These are phyloP conservation scores for Peribatodes rhomboidaria DNA, from an alignment of 2,888 invertebrate genomes.

Conservation along the genomic window DNA sequence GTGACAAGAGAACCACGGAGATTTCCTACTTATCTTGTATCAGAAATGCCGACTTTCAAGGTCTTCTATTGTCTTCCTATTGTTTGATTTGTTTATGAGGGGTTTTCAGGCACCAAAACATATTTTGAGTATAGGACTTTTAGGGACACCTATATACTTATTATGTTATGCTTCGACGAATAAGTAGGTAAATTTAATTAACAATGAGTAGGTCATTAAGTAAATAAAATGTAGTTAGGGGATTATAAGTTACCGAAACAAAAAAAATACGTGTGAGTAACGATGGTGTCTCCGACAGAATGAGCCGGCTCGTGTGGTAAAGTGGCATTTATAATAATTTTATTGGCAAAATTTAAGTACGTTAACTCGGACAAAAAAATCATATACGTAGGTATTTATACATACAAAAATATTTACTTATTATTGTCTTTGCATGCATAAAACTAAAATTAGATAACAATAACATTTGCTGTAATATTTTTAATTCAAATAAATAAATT, in stretches of 20 bases:
- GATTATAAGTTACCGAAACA: not conserved
- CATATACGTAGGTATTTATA: not conserved
- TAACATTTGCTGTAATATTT: no score
- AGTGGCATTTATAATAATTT: conserved; percentile 35
- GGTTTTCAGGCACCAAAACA: not conserved
- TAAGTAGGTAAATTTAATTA: not conserved
- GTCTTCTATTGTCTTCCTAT: conserved; percentile 37
- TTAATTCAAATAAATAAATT: no score
- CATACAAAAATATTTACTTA: not conserved
- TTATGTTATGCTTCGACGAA: not conserved
- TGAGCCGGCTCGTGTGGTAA: conserved; percentile 20
- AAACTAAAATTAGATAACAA: no score
- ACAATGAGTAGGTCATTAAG: not conserved
- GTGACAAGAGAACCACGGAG: conserved; percentile 56
- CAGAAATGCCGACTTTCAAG: conserved; percentile 40
- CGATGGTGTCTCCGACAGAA: conserved; percentile 33
- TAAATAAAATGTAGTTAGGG: not conserved
- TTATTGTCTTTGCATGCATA: no score
- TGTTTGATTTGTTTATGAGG: not conserved
- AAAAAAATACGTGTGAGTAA: conserved; percentile 24
- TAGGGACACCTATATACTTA: not conserved
- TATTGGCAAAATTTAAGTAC: not conserved
- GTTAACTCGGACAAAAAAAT: not conserved
- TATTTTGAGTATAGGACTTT: not conserved
- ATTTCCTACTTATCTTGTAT: conserved; percentile 45